Percentiles rank a stretch among this genome's conserved stretches.
These are phyloP conservation scores for Trissolcus basalis DNA, from an alignment of 1,140 invertebrate genomes.

Conservation along the genomic window DNA sequence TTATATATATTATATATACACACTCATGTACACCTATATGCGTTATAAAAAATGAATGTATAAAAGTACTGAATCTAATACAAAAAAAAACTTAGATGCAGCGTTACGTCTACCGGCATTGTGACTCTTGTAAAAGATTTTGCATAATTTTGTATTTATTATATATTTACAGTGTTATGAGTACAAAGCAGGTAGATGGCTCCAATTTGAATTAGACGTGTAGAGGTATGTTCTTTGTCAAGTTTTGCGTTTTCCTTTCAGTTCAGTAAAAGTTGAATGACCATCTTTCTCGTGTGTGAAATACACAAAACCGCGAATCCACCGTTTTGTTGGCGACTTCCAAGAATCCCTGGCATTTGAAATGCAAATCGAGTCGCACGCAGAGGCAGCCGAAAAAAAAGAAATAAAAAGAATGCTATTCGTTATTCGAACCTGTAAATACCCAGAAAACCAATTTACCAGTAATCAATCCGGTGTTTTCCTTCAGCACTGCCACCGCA, in stretches of 20 bases:
- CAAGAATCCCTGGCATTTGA: background rate
- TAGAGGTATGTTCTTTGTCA: background rate
- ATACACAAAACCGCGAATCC: background rate
- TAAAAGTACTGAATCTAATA: slow-evolving; percentile 44
- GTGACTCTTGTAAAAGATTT: slow-evolving; percentile 41
- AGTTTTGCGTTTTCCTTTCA: slow-evolving; percentile 12
- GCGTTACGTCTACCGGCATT: slow-evolving; percentile 34
- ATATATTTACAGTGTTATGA: slow-evolving; percentile 37
- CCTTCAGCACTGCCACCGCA: slow-evolving; percentile 40
- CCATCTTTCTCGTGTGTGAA: background rate
- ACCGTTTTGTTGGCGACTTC: slow-evolving; percentile 1
- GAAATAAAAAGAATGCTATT: no score
- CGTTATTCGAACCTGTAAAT: slow-evolving; percentile 18
- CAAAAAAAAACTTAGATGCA: slow-evolving; percentile 25
- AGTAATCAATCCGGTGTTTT: slow-evolving; percentile 4
- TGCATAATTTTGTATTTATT: slow-evolving; percentile 52
- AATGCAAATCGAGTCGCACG: slow-evolving; percentile 4
- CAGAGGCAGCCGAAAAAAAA: background rate
- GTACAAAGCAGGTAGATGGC: slow-evolving; percentile 32
- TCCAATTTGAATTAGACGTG: slow-evolving; percentile 6
- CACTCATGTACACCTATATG: slow-evolving; percentile 33
- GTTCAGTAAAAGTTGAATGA: slow-evolving; percentile 1
- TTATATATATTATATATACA: slow-evolving; percentile 48
- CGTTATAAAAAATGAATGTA: slow-evolving; percentile 36
- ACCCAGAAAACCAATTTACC: background rate